Evolutionary conservation across 2,797 vertebrate genomes (phyloP), one percentile per base, ranked within the genome.

Genomic region (Platalea minor): DNA sequence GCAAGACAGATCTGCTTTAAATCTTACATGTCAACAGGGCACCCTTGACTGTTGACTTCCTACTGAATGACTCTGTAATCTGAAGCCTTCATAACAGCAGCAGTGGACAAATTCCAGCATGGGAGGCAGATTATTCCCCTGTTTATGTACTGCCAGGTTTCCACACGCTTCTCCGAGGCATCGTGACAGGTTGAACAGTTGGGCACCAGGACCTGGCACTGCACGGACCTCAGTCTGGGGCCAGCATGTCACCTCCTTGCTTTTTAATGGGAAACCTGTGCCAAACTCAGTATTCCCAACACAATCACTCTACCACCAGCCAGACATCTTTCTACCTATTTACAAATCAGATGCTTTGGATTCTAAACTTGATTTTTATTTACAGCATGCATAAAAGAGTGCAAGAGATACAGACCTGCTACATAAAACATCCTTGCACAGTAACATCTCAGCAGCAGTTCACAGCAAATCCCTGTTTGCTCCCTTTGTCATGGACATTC

Each of bases 31-130:
- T 92, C 88, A 96, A 79, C 91, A 96, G 82, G 73, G 82, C 86
- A 86, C 75, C 56, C 94, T 43, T 39, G 76, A 39, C 84, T 94
- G 79, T 45, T 93, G 91, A 91, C 68, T 95, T 96, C 78, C 92
- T 88, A 56, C 77, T 87, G 82, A 95, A 92, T 82, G 77, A 57
- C 91, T 94, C 70, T 45, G 90, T 88, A 88, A 95, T 24, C 45
- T 11, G 88, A 97, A 93, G 84, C 82, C 93, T 74, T 31, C 60
- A 10, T 23, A 94, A 95, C 87, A 97, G 21, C 86, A 93, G 77
- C 43, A 45, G 6, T 17, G 41, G 79, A 84, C 0, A 0, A 60
- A 76, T 76, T 88, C 93, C 77, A 90, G 51, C 4, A 84, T 2
- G 9, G 48, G 43, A 95, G 59, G 48, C 54, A 81, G 33, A 91